phyloP scores from a whole-genome alignment of 2,113 vertebrate genomes.

The Plecotus auritus region DNA sequence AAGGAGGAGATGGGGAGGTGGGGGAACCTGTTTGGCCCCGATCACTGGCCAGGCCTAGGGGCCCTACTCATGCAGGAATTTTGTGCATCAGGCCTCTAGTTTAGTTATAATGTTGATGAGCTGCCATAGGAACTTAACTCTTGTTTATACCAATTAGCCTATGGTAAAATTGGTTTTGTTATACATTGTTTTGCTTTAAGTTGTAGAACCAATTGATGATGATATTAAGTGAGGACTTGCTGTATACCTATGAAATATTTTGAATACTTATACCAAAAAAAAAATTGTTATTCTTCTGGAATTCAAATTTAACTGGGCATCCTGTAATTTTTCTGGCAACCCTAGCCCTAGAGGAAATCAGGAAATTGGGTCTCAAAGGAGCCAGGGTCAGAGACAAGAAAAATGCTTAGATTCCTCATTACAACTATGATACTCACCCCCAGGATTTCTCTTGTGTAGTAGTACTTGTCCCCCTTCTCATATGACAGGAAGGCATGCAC shows the following conservation, averaged over 20 bases:
- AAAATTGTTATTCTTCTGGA: neutral
- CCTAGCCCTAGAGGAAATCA: neutral
- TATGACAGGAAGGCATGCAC: constrained; percentile 85
- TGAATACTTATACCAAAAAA: neutral
- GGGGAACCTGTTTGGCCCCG: no score
- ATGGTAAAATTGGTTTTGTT: neutral
- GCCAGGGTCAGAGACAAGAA: neutral
- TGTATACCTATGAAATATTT: neutral
- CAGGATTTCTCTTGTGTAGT: constrained; percentile 90
- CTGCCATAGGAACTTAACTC: neutral
- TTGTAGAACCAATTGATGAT: neutral
- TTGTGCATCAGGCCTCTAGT: no score
- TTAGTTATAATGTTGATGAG: neutral
- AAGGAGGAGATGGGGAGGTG: no score
- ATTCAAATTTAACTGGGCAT: constrained; percentile 23
- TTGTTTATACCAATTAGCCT: neutral
- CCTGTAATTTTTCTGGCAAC: neutral
- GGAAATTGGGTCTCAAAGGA: neutral
- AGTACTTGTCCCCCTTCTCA: constrained; percentile 79
- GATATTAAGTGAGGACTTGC: neutral
- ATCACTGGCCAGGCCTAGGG: no score
- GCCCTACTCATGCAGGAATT: no score
- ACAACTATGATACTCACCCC: constrained; percentile 82
- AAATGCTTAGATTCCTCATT: neutral
- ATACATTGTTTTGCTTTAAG: neutral